Percentiles rank a stretch among this genome's conserved stretches.
phyloP scores from a whole-genome alignment of 2,888 invertebrate species.

The Drosophila multiciliata region DNA sequence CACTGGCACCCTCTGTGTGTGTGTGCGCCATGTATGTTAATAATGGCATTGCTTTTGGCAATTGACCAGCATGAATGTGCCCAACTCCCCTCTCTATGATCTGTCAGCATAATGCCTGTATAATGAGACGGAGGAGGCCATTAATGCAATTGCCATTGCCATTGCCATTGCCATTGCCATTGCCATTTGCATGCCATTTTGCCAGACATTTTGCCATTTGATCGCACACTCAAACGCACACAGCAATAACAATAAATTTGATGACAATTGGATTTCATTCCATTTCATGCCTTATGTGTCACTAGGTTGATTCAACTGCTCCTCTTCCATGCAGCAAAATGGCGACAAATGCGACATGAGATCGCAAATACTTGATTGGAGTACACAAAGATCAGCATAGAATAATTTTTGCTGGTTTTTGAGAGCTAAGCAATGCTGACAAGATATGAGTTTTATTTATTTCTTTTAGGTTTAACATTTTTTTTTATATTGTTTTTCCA shows the following conservation, averaged over 20 bases:
- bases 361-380: constrained; percentile 27
- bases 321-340: constrained; percentile 41
- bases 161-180: constrained; percentile 42
- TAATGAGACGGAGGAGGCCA: constrained; percentile 68
- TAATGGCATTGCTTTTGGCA: constrained; percentile 73
- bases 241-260: constrained; percentile 75
- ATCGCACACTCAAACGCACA: constrained; percentile 49
- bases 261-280: constrained; percentile 73
- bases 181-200: constrained; percentile 46
- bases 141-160: constrained; percentile 69
- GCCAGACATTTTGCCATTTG: constrained; percentile 58
- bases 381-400: neutral
- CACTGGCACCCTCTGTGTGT: constrained; percentile 1
- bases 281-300: constrained; percentile 72
- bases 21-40: constrained; percentile 44
- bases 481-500: neutral
- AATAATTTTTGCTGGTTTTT: neutral
- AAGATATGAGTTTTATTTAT: neutral
- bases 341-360: constrained; percentile 46
- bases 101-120: constrained; percentile 53
- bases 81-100: constrained; percentile 17
- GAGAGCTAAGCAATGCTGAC: neutral
- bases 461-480: neutral
- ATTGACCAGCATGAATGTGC: constrained; percentile 79
- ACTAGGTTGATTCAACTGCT: constrained; percentile 68